Conservation (phyloP, 2,888 invertebrate species). For the Coelinius sp. region DNA sequence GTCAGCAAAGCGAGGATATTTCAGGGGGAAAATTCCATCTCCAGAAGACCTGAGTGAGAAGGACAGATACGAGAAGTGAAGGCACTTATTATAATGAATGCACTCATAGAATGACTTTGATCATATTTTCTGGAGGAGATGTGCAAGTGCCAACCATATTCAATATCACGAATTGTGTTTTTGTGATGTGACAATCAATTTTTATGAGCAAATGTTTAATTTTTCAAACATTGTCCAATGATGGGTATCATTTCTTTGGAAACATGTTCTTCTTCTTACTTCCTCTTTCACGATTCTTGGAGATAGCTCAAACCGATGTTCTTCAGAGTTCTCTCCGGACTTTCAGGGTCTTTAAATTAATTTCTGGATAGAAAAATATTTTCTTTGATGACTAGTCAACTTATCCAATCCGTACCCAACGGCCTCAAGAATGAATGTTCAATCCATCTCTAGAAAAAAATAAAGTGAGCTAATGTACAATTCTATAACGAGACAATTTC, state of each 20-base stretch:
- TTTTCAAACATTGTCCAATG: background rate
- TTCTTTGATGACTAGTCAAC: background rate
- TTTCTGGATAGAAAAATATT: background rate
- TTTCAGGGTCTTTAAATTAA: constrained; percentile 22
- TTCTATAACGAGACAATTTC: constrained; percentile 1
- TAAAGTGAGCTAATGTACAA: constrained; percentile 17
- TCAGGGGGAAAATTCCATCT: background rate
- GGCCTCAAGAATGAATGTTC: background rate
- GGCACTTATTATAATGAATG: background rate
- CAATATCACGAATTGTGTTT: constrained; percentile 58
- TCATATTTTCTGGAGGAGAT: constrained; percentile 1
- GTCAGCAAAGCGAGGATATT: background rate
- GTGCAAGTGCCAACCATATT: constrained; percentile 2
- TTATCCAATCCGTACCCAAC: constrained; percentile 7
- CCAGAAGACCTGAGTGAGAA: background rate
- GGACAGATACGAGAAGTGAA: background rate
- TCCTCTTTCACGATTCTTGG: background rate
- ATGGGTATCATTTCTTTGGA: background rate
- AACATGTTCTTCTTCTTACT: background rate
- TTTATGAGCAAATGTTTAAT: constrained; percentile 43
- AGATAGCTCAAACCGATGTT: constrained; percentile 13
- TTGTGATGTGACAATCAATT: constrained; percentile 64
- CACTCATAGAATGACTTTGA: background rate
- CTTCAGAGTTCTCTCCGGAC: constrained; percentile 13
- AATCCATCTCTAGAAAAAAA: constrained; percentile 15